A percentile compares a stretch with the other conserved stretches of the same genome.
These are phyloP conservation scores for Dryadula phaetusa DNA, from an alignment of 2,888 invertebrate species.

Conservation along the genomic window DNA sequence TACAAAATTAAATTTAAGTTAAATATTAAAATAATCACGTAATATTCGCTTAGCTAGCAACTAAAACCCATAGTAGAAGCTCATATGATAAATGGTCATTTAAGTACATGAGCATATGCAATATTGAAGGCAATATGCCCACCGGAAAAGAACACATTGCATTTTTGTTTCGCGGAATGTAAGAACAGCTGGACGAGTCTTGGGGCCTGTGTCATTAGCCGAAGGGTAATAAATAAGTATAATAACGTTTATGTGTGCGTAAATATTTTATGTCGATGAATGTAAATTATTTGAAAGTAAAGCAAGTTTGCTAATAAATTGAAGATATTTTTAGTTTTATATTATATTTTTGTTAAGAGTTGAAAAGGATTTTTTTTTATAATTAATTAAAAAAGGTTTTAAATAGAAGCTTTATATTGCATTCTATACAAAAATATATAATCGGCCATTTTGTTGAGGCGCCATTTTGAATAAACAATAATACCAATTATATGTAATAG, in stretches of 20 bases:
- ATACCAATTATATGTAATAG: no score
- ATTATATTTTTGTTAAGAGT: no score
- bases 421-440: no score
- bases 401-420: no score
- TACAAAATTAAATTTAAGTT: no score
- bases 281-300: slow-evolving; percentile 4
- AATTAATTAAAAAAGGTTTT: no score
- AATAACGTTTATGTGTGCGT: slow-evolving; percentile 20
- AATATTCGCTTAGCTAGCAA: not conserved
- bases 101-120: slow-evolving; percentile 26
- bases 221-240: slow-evolving; percentile 23
- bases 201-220: slow-evolving; percentile 16
- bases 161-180: slow-evolving; percentile 30
- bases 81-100: slow-evolving; percentile 17
- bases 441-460: no score
- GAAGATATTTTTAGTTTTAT: not conserved
- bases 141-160: slow-evolving; percentile 28
- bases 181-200: slow-evolving; percentile 24
- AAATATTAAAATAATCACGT: no score
- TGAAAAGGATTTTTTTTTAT: no score
- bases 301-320: not conserved
- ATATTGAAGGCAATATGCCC: slow-evolving; percentile 22
- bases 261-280: slow-evolving; percentile 15
- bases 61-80: slow-evolving; percentile 8
- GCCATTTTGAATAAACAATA: no score